Conservation (phyloP, 1,140 invertebrate genomes). For the fruit fly (Drosophila melanogaster) region DNA sequence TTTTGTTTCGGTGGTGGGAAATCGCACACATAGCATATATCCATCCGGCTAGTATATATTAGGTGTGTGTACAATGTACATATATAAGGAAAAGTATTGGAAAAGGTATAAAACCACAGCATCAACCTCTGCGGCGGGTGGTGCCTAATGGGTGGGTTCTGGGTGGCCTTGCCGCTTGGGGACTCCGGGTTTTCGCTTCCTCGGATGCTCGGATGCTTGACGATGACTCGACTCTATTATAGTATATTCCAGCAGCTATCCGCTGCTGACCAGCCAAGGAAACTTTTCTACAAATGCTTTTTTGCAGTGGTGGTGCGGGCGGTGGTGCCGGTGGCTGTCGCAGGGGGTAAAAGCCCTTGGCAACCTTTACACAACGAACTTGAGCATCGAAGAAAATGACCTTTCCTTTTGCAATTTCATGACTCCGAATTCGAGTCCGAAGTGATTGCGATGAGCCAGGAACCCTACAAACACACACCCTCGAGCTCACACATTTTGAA, state of each 20-base stretch:
- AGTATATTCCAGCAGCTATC: slow-evolving; percentile 75
- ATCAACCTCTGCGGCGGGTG: slow-evolving; percentile 35
- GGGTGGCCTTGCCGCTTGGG: slow-evolving; percentile 27
- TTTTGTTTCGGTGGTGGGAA: slow-evolving; percentile 65
- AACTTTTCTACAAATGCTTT: slow-evolving; percentile 66
- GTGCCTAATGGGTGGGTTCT: slow-evolving; percentile 17
- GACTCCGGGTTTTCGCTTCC: slow-evolving; percentile 41
- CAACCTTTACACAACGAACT: slow-evolving; percentile 76
- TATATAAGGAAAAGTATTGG: slow-evolving; percentile 62
- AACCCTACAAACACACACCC: slow-evolving; percentile 28
- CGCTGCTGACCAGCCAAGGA: slow-evolving; percentile 62
- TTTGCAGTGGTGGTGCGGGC: slow-evolving; percentile 7
- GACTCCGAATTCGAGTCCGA: slow-evolving; percentile 65
- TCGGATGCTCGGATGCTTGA: slow-evolving; percentile 39
- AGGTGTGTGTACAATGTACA: slow-evolving; percentile 16
- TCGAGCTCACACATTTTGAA: slow-evolving; percentile 9
- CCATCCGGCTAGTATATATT: slow-evolving; percentile 35
- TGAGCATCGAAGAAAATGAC: slow-evolving; percentile 76
- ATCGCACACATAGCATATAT: slow-evolving; percentile 36
- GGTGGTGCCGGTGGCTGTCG: background rate
- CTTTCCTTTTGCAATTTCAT: slow-evolving; percentile 74
- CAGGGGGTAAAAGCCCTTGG: slow-evolving; percentile 65
- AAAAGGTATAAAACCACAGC: slow-evolving; percentile 76
- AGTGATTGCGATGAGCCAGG: slow-evolving; percentile 60
- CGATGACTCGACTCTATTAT: slow-evolving; percentile 79